phyloP scores from a whole-genome alignment of 2,113 vertebrate species.

The Ptilonorhynchus violaceus region DNA sequence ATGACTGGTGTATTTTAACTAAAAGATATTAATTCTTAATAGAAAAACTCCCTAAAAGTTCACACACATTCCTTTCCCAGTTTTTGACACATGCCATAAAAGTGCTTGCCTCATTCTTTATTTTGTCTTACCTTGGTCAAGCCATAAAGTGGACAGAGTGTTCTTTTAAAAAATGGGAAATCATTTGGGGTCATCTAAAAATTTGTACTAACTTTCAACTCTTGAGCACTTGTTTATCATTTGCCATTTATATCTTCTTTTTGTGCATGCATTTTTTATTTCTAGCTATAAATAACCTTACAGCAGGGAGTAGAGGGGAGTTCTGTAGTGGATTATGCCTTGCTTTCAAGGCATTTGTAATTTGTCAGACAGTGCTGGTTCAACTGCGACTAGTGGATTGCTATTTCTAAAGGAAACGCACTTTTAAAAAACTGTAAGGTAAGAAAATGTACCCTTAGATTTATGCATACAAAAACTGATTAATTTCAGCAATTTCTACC shows the following conservation, averaged over 20 bases:
- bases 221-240: constrained; percentile 34
- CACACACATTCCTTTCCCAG: constrained; percentile 23
- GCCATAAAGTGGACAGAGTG: background rate
- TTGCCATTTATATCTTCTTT: constrained; percentile 39
- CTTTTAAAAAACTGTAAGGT: background rate
- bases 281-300: constrained; percentile 35
- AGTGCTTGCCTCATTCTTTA: background rate
- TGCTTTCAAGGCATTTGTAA: background rate
- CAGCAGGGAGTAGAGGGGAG: background rate
- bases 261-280: background rate
- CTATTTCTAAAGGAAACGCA: background rate
- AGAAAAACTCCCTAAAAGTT: constrained; percentile 50
- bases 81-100: background rate
- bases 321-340: background rate
- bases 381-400: background rate
- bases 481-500: background rate
- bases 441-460: background rate
- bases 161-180: constrained; percentile 37
- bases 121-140: constrained; percentile 30
- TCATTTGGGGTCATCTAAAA: constrained; percentile 32
- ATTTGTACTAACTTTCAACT: constrained; percentile 4
- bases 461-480: background rate
- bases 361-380: background rate
- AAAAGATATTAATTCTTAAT: background rate
- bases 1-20: background rate